Percentiles rank a stretch among this genome's conserved stretches.
Evolutionary conservation across 2,888 invertebrate species (phyloP).

Genomic region (Melanophora roralis): DNA sequence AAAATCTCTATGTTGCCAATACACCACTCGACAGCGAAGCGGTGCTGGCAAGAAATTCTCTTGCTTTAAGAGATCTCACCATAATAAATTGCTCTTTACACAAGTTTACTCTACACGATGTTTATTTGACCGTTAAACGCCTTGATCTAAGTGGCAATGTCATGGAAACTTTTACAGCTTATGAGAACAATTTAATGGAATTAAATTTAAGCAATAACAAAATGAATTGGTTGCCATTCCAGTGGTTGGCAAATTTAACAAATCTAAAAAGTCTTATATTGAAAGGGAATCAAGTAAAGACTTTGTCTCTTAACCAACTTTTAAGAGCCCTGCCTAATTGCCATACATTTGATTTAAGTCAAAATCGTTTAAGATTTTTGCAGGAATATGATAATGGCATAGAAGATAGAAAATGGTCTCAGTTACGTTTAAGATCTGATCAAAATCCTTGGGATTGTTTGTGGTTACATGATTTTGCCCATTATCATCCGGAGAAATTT

Average conservation of each 20-base stretch:
- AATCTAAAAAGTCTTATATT: slow-evolving; percentile 65
- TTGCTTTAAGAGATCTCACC: slow-evolving; percentile 65
- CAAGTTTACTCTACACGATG: slow-evolving; percentile 62
- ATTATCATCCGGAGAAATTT: slow-evolving; percentile 71
- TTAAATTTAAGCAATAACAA: slow-evolving; percentile 72
- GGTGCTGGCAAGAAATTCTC: slow-evolving; percentile 58
- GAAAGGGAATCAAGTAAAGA: slow-evolving; percentile 66
- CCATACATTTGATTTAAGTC: slow-evolving; percentile 66
- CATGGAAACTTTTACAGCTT: slow-evolving; percentile 64
- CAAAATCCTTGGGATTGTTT: slow-evolving; percentile 75
- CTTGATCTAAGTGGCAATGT: slow-evolving; percentile 72
- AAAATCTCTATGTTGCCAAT: slow-evolving; percentile 63
- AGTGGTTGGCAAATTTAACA: slow-evolving; percentile 67
- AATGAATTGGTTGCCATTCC: slow-evolving; percentile 64
- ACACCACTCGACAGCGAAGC: slow-evolving; percentile 65
- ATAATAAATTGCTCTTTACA: slow-evolving; percentile 67
- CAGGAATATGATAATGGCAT: slow-evolving; percentile 49
- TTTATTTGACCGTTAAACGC: slow-evolving; percentile 45
- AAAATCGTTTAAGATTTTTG: slow-evolving; percentile 65
- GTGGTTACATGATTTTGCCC: slow-evolving; percentile 73
- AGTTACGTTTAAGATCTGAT: slow-evolving; percentile 70
- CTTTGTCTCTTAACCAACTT: slow-evolving; percentile 64
- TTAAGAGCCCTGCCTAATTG: slow-evolving; percentile 55
- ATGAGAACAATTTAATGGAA: slow-evolving; percentile 62
- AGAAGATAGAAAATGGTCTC: slow-evolving; percentile 47